A percentile compares a stretch with the other conserved stretches of the same genome.
phyloP scores from a whole-genome alignment of 2,888 invertebrate genomes.

The Lamproptera curius region DNA sequence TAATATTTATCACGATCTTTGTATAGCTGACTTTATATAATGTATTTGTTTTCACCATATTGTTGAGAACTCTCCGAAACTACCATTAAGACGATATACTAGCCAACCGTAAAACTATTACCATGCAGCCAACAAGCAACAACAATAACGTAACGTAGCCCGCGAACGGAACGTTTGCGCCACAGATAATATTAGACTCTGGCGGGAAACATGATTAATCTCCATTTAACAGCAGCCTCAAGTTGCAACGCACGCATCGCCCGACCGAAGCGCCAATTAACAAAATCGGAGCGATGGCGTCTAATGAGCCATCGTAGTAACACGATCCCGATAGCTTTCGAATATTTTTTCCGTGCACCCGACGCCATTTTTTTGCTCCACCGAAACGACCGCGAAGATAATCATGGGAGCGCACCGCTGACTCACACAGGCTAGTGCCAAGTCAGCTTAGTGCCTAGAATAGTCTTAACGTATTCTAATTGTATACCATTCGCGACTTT shows the following conservation, averaged over 20 bases:
- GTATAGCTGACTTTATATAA: not conserved
- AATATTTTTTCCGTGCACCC: slow-evolving; percentile 28
- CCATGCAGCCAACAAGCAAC: not conserved
- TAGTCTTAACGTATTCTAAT: slow-evolving; percentile 41
- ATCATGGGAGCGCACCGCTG: slow-evolving; percentile 59
- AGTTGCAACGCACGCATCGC: slow-evolving; percentile 12
- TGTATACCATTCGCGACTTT: slow-evolving; percentile 48
- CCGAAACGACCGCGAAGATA: slow-evolving; percentile 40
- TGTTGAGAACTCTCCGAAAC: too few species aligned
- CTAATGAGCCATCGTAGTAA: slow-evolving; percentile 31
- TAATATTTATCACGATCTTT: not conserved
- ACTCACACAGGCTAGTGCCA: slow-evolving; percentile 63
- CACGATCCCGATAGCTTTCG: slow-evolving; percentile 31
- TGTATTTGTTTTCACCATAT: not conserved
- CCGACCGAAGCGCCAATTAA: slow-evolving; percentile 11
- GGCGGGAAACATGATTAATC: slow-evolving; percentile 25
- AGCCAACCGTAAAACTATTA: slow-evolving; percentile 1
- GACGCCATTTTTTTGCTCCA: slow-evolving; percentile 36
- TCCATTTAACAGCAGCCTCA: slow-evolving; percentile 24
- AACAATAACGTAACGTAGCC: slow-evolving; percentile 31
- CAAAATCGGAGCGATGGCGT: slow-evolving; percentile 13
- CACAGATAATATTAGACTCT: slow-evolving; percentile 18
- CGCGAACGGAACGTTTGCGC: slow-evolving; percentile 22
- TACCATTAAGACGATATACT: too few species aligned
- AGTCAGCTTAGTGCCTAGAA: slow-evolving; percentile 39